Percentiles rank a stretch among this genome's conserved stretches.
These are phyloP conservation scores for Physeter macrocephalus DNA, from an alignment of 2,113 vertebrate genomes.

Conservation along the genomic window DNA sequence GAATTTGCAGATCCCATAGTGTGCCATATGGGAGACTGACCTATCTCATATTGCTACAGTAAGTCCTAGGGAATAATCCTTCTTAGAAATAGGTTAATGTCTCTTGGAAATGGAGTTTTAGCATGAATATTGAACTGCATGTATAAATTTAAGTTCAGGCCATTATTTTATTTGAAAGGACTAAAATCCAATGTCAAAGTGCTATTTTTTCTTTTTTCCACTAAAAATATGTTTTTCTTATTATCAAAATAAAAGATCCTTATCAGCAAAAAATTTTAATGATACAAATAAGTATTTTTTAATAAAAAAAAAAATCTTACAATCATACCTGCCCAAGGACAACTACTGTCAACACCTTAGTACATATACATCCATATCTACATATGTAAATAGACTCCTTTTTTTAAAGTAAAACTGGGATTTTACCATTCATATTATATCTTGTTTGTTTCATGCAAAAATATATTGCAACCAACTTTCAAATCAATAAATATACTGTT, in stretches of 20 bases:
- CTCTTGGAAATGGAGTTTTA: not conserved
- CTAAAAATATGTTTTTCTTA: conserved; percentile 19
- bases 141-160: conserved; percentile 5
- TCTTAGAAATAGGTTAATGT: not conserved
- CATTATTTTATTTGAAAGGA: conserved; percentile 2
- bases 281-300: not conserved
- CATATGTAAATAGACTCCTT: not conserved
- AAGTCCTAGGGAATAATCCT: not conserved
- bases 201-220: not conserved
- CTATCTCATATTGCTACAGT: not conserved
- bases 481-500: not conserved
- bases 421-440: not conserved
- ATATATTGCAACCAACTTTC: not conserved
- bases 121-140: not conserved
- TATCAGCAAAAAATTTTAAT: not conserved
- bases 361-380: not conserved
- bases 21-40: not conserved
- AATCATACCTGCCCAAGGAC: not conserved
- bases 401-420: not conserved
- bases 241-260: conserved; percentile 13
- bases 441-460: not conserved
- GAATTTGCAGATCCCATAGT: not conserved
- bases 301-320: not conserved
- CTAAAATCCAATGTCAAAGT: not conserved
- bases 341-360: not conserved